Evolutionary conservation across 1,140 invertebrate genomes (phyloP).

Genomic region (Grapholita molesta): DNA sequence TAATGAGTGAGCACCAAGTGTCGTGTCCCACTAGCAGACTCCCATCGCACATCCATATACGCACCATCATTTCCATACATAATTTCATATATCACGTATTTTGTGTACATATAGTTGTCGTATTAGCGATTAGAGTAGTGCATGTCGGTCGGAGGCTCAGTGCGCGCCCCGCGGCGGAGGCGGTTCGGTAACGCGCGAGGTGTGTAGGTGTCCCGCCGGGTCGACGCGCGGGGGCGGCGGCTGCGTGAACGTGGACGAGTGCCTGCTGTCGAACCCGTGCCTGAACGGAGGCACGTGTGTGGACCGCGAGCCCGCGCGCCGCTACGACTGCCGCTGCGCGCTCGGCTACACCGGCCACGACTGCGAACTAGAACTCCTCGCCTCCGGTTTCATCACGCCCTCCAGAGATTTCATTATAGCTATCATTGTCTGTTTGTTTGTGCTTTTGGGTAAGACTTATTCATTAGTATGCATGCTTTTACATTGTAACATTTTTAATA

Average conservation of each 20-base stretch:
- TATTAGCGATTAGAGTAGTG: conserved; percentile 49
- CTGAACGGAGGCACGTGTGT: conserved; percentile 85
- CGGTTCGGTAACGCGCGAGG: conserved; percentile 47
- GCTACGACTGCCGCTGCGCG: conserved; percentile 87
- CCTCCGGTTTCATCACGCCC: conserved; percentile 87
- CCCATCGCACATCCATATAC: conserved; percentile 39
- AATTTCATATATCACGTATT: conserved; percentile 27
- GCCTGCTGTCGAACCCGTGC: conserved; percentile 82
- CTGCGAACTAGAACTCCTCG: conserved; percentile 86
- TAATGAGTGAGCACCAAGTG: conserved; percentile 88
- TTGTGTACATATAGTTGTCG: conserved; percentile 47
- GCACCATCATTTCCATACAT: conserved; percentile 44
- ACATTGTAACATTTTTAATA: too few relatives aligned
- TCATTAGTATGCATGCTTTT: conserved; percentile 53
- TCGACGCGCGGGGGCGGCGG: conserved; percentile 80
- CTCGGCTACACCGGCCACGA: conserved; percentile 86
- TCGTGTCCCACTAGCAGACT: conserved; percentile 48
- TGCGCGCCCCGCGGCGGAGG: conserved; percentile 40
- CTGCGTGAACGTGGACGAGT: conserved; percentile 89
- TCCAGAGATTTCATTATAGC: conserved; percentile 91
- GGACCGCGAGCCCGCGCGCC: conserved; percentile 83
- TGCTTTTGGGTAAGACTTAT: conserved; percentile 85
- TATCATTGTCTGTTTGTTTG: conserved; percentile 86
- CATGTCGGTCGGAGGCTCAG: conserved; percentile 63
- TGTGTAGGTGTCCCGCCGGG: conserved; percentile 85